A percentile compares a stretch with the other conserved stretches of the same genome.
Evolutionary conservation across 2,113 vertebrate genomes (phyloP).

Genomic region (Corythornis vintsioides): DNA sequence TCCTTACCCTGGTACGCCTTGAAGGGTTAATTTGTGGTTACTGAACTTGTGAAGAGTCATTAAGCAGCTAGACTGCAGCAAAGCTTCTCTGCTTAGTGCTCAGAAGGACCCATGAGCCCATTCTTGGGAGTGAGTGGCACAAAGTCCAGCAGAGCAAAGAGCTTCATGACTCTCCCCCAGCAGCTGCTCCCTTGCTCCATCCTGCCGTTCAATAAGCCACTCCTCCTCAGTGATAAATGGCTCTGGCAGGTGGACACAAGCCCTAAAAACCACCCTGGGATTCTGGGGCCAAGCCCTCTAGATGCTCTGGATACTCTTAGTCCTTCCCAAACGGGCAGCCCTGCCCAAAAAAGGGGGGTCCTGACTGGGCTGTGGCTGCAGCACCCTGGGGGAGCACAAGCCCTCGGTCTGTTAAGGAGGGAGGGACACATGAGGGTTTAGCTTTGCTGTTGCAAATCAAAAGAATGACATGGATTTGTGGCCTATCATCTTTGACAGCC

Average conservation of each 20-base stretch:
- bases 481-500: constrained; percentile 61
- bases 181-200: background rate
- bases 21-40: background rate
- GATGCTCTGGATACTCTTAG: fast-evolving
- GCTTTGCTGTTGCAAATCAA: constrained; percentile 45
- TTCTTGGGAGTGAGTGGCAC: background rate
- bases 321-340: background rate
- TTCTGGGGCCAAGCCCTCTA: background rate
- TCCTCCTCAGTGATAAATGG: background rate
- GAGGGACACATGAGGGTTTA: background rate
- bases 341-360: background rate
- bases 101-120: background rate
- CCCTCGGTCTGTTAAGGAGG: background rate
- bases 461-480: constrained; percentile 57
- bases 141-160: background rate
- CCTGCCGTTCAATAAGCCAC: background rate
- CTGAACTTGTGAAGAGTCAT: background rate
- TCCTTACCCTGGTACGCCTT: background rate
- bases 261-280: background rate
- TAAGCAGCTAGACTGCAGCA: background rate
- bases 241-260: background rate
- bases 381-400: fast-evolving
- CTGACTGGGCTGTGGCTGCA: background rate
- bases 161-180: background rate
- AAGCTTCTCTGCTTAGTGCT: background rate